phyloP scores from a whole-genome alignment of 2,113 vertebrate genomes.

The Macroglossus sobrinus region DNA sequence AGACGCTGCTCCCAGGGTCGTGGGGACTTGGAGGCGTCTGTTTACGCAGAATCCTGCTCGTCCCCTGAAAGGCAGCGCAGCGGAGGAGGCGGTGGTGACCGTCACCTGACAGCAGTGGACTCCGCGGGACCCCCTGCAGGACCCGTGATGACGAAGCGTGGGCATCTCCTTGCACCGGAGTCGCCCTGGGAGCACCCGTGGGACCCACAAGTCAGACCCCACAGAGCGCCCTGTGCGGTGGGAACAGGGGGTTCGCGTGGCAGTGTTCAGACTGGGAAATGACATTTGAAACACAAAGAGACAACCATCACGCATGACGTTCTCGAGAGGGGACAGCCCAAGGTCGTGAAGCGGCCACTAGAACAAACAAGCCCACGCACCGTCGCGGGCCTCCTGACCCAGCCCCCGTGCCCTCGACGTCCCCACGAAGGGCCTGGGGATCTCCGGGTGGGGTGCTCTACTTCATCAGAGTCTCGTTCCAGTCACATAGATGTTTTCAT shows the following conservation, averaged over 20 bases:
- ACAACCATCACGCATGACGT: not conserved
- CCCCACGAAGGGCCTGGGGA: not conserved
- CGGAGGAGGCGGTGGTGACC: not conserved
- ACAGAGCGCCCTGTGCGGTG: rapidly evolving
- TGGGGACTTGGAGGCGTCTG: not conserved
- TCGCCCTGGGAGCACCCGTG: not conserved
- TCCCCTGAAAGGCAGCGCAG: rapidly evolving
- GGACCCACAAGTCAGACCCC: not conserved
- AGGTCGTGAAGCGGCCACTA: not conserved
- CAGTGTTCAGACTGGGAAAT: not conserved
- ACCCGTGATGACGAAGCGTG: rapidly evolving
- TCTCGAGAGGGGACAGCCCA: not conserved
- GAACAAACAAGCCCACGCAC: not conserved
- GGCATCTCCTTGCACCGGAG: rapidly evolving
- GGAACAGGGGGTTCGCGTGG: not conserved
- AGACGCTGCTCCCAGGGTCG: rapidly evolving
- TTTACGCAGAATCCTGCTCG: not conserved
- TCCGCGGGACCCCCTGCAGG: not conserved
- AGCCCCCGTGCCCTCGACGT: not conserved
- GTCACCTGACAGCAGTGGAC: not conserved
- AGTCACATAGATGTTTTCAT: not conserved
- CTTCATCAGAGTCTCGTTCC: not conserved
- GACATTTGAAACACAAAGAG: not conserved
- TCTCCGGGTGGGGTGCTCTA: not conserved
- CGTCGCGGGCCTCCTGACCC: not conserved